phyloP scores from a whole-genome alignment of 1,140 invertebrate species.

The Drosophila kepulauana region DNA sequence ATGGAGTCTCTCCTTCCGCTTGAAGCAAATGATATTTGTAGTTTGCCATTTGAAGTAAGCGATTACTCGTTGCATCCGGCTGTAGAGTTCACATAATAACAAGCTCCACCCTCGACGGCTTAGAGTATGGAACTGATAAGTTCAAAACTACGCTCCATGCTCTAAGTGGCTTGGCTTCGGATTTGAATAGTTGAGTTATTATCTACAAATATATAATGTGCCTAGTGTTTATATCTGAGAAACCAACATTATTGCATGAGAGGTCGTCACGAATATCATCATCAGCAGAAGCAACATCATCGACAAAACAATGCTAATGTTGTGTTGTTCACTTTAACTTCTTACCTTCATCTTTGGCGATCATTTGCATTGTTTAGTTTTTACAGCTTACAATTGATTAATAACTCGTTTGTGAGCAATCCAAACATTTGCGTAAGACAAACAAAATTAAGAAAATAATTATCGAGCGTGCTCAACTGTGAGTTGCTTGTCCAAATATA shows the following conservation, averaged over 20 bases:
- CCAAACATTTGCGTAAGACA: not conserved
- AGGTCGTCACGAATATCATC: not conserved
- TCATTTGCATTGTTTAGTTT: not conserved
- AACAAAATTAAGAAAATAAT: not conserved
- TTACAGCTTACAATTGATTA: constrained; percentile 1
- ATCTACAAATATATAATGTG: not conserved
- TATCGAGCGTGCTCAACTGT: not conserved
- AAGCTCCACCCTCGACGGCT: not conserved
- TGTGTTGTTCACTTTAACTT: not conserved
- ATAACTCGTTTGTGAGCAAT: not conserved
- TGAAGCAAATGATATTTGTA: constrained; percentile 23
- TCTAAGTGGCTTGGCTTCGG: not conserved
- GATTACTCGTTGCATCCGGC: not conserved
- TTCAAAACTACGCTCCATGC: not conserved
- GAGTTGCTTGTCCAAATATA: not conserved
- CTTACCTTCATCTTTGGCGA: not conserved
- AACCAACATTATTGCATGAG: not conserved
- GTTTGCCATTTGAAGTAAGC: constrained; percentile 14
- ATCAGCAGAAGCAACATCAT: not conserved
- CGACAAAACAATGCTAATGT: not conserved
- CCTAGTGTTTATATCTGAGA: not conserved
- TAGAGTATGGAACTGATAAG: constrained; percentile 1
- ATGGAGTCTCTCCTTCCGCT: constrained; percentile 8
- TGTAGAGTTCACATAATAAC: not conserved
- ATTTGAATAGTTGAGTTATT: not conserved